Base-by-base conservation (phyloP, 1,140 invertebrate genomes). In the Bilobella aurantiaca region DNA sequence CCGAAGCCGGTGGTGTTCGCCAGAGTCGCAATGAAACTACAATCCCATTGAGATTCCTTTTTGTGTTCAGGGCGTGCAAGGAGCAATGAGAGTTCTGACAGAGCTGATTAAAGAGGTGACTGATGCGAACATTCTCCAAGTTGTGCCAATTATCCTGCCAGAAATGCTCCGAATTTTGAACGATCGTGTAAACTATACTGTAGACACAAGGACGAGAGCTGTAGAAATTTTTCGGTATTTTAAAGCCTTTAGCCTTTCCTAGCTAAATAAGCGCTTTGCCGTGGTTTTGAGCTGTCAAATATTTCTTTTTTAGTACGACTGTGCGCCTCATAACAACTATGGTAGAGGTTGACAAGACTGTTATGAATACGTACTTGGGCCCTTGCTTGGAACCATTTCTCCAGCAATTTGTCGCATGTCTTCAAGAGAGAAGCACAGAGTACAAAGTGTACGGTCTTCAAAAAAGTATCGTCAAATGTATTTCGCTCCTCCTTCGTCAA, bases 111-210 rank as follows among this genome's bases (percentile, higher is more conserved):
- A 85, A 64, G 87, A 90, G 76, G 77, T 87, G 1, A 82, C 82
- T 8, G 87, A 89, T 70, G 80, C 76, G 18, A 86, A 89, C 74
- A 82, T 90, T 65, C 81, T 82, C 25, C 82, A 85, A 73, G 82
- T 90, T 46, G 87, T 86, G 18, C 87, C 87, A 8, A 80, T 89
- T 8, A 85, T 90, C 61, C 78, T 90, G 14, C 85, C 87, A 63
- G 87, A 89, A 77, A 86, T 89, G 79, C 87, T 86, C 72, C 81
- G 85, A 72, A 88, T 89, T 59, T 86, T 88, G 70, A 79, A 82
- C 71, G 81, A 81, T 46, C 82, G 84, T 72, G 79, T 85, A 83
- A 75, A 82, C 76, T 82, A 83, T 76, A 76, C 81, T 53, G 79
- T 87, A 74, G 72, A 82, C 74, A 81, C 82, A 62, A 75, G 87